These are phyloP conservation scores for Sesia apiformis DNA, from an alignment of 2,888 invertebrate genomes.

Conservation along the genomic window DNA sequence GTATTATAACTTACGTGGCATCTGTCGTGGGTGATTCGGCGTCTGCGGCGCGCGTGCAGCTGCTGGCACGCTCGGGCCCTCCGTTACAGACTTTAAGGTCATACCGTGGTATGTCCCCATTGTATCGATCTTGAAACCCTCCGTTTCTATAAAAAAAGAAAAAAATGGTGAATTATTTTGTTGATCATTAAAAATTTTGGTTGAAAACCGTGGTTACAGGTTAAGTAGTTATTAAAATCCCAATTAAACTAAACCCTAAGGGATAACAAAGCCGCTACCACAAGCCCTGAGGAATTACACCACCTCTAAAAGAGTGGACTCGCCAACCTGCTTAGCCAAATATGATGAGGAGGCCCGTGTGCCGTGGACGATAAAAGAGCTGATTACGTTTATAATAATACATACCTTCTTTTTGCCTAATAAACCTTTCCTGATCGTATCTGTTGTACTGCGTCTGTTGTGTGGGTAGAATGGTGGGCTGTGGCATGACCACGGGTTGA, in stretches of 20 bases:
- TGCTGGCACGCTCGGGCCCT: slow-evolving; percentile 84
- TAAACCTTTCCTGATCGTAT: slow-evolving; percentile 99
- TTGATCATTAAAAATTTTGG: background rate
- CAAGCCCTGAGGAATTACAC: too few relatives aligned
- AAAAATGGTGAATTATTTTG: background rate
- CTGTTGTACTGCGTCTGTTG: slow-evolving; percentile 93
- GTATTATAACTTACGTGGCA: slow-evolving; percentile 41
- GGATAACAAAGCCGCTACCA: too few relatives aligned
- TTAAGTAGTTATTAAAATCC: too few relatives aligned
- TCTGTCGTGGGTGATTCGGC: slow-evolving; percentile 56
- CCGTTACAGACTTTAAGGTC: slow-evolving; percentile 97
- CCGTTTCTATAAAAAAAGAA: slow-evolving; percentile 82
- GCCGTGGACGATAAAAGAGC: too few relatives aligned
- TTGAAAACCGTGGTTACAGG: background rate
- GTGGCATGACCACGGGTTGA: slow-evolving; percentile 75
- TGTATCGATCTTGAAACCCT: slow-evolving; percentile 99
- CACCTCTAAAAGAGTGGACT: too few relatives aligned
- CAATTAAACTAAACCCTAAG: background rate
- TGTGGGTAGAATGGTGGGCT: slow-evolving; percentile 78
- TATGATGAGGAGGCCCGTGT: too few relatives aligned
- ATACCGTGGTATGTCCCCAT: slow-evolving; percentile 99
- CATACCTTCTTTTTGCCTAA: slow-evolving; percentile 89
- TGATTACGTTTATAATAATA: too few relatives aligned
- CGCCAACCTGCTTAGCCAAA: too few relatives aligned
- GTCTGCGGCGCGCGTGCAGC: slow-evolving; percentile 65